Conservation (phyloP, 2,888 invertebrate species). For the Amblyjoppa proteus region DNA sequence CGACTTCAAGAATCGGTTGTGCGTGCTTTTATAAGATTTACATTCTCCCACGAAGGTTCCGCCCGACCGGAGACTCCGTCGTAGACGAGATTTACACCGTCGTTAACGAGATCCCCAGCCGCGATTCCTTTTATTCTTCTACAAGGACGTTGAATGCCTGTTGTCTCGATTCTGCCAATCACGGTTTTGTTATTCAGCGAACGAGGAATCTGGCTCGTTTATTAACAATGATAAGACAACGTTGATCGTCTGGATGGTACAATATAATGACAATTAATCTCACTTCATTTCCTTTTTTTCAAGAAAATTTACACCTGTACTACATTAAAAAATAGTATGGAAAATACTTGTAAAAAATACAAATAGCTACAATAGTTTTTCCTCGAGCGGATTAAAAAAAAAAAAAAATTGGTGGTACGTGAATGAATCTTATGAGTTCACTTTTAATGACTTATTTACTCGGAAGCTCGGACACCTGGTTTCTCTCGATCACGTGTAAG, state of each 20-base stretch:
- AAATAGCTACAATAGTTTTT: neutral
- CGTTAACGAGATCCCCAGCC: neutral
- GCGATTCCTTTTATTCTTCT: conserved; percentile 48
- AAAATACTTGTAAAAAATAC: neutral
- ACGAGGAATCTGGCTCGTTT: conserved; percentile 28
- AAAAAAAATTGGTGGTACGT: neutral
- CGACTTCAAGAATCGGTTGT: conserved; percentile 36
- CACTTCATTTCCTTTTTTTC: neutral
- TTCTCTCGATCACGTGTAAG: conserved; percentile 21
- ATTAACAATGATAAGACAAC: conserved; percentile 47
- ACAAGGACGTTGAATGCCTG: conserved; percentile 57
- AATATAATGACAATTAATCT: neutral
- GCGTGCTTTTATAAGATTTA: conserved; percentile 56
- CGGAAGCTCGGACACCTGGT: neutral
- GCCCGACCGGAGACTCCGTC: conserved; percentile 48
- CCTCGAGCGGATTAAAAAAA: neutral
- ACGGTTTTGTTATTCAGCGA: conserved; percentile 16
- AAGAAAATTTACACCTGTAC: neutral
- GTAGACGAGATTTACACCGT: conserved; percentile 27
- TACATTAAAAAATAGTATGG: neutral
- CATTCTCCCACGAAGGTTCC: conserved; percentile 72
- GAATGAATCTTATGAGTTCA: neutral
- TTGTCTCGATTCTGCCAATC: conserved; percentile 23
- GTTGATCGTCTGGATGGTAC: conserved; percentile 22
- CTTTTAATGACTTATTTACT: conserved; percentile 1